Conservation (phyloP, 2,797 vertebrate species). For the Neosilurus hyrtlii region DNA sequence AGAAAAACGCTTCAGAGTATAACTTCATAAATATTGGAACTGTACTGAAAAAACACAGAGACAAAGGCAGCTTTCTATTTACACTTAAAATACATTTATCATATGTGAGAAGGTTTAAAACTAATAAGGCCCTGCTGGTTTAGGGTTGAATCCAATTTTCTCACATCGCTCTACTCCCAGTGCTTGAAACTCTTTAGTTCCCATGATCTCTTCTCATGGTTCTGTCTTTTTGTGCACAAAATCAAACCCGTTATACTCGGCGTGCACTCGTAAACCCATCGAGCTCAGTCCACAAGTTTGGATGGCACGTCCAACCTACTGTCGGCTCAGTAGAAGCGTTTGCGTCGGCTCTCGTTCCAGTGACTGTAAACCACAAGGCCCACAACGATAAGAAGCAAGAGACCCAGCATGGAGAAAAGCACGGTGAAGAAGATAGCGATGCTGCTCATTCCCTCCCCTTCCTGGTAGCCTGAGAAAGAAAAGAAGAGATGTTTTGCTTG, state of each 20-base stretch:
- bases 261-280: background rate
- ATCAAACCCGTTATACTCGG: background rate
- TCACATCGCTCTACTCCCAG: background rate
- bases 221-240: background rate
- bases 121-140: background rate
- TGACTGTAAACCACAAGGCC: constrained; percentile 87
- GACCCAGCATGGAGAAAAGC: constrained; percentile 88
- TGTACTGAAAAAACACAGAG: background rate
- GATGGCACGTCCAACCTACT: background rate
- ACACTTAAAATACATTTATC: background rate
- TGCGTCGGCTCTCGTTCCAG: constrained; percentile 90
- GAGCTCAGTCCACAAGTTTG: background rate
- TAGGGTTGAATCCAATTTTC: background rate
- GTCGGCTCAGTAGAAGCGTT: constrained; percentile 88
- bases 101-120: background rate
- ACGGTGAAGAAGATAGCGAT: constrained; percentile 86
- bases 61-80: background rate
- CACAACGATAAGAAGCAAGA: constrained; percentile 84
- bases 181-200: background rate
- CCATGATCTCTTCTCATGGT: background rate
- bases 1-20: background rate
- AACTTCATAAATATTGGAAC: background rate
- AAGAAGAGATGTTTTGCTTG: background rate
- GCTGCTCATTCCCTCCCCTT: constrained; percentile 79
- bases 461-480: constrained; percentile 26